phyloP scores from a whole-genome alignment of 1,140 invertebrate genomes.

The Neodiprion fabricii region DNA sequence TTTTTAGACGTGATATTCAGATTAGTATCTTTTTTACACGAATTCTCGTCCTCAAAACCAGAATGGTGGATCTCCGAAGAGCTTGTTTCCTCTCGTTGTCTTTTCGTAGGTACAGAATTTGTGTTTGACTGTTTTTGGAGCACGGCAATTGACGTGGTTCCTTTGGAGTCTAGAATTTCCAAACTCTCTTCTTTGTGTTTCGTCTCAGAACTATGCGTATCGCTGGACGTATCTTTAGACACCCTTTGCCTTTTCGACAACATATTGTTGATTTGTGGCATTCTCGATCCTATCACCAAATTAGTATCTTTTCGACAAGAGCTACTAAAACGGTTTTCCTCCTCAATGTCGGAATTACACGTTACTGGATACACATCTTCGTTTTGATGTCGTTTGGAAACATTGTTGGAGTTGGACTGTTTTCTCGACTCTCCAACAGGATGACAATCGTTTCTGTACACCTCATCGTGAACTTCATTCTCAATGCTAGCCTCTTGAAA shows the following conservation, averaged over 20 bases:
- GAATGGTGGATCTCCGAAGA: conserved; percentile 30
- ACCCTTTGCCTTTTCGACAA: conserved; percentile 26
- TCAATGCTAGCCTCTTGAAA: conserved; percentile 7
- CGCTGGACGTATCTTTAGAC: conserved; percentile 6
- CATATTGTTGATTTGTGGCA: conserved; percentile 39
- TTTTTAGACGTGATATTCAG: conserved; percentile 39
- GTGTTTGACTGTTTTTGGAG: conserved; percentile 4
- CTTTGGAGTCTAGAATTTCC: background rate
- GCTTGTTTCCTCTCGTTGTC: conserved; percentile 32
- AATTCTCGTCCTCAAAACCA: conserved; percentile 48
- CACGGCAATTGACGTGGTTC: background rate
- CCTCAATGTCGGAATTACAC: conserved; percentile 37
- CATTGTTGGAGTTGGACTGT: conserved; percentile 23
- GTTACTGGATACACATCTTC: conserved; percentile 29
- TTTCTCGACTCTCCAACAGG: conserved; percentile 26
- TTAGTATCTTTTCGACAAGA: conserved; percentile 36
- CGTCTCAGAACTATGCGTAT: background rate
- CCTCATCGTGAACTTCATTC: conserved; percentile 39
- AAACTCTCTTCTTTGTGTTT: background rate
- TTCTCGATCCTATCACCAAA: conserved; percentile 34
- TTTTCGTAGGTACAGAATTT: conserved; percentile 28
- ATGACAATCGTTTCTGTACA: conserved; percentile 33
- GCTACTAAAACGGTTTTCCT: conserved; percentile 41
- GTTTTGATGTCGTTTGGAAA: conserved; percentile 32
- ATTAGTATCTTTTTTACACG: conserved; percentile 44